Conservation (phyloP, 2,113 vertebrate genomes). For the Mormyrus lacerda region DNA sequence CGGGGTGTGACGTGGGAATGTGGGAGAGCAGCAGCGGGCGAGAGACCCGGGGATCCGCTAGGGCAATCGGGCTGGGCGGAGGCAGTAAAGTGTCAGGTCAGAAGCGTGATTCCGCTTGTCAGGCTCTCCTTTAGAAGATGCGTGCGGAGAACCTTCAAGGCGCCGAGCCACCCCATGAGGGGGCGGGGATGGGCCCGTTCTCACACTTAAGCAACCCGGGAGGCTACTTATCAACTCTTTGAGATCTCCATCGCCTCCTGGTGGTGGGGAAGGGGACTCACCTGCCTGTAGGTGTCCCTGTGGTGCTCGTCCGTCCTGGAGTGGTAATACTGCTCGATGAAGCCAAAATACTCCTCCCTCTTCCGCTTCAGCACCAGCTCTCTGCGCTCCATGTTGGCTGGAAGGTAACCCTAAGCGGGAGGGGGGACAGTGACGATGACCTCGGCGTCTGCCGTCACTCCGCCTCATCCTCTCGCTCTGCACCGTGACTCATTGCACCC, state of each 20-base stretch:
- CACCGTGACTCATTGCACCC: not conserved
- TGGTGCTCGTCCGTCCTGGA: constrained; percentile 92
- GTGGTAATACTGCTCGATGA: constrained; percentile 98
- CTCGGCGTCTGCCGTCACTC: not conserved
- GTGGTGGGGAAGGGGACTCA: not conserved
- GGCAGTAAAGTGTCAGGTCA: not conserved
- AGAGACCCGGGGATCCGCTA: not conserved
- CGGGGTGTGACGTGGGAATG: not conserved
- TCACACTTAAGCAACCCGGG: too few relatives aligned
- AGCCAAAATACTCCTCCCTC: constrained; percentile 91
- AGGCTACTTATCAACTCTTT: not conserved
- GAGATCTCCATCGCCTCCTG: not conserved
- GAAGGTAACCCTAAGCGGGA: constrained; percentile 78
- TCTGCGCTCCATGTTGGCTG: constrained; percentile 83
- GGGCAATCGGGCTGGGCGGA: not conserved
- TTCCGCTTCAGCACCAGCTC: constrained; percentile 85
- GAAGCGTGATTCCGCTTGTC: too few relatives aligned
- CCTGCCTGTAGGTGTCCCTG: constrained; percentile 92
- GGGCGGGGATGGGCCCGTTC: not conserved
- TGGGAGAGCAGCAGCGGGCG: too few relatives aligned
- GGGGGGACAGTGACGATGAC: not conserved
- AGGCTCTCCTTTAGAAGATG: too few relatives aligned
- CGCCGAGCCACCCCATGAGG: not conserved
- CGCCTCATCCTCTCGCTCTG: not conserved
- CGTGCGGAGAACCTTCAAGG: too few relatives aligned